These are phyloP conservation scores for Ageneiosus marmoratus DNA, from an alignment of 2,113 vertebrate genomes.

Conservation along the genomic window DNA sequence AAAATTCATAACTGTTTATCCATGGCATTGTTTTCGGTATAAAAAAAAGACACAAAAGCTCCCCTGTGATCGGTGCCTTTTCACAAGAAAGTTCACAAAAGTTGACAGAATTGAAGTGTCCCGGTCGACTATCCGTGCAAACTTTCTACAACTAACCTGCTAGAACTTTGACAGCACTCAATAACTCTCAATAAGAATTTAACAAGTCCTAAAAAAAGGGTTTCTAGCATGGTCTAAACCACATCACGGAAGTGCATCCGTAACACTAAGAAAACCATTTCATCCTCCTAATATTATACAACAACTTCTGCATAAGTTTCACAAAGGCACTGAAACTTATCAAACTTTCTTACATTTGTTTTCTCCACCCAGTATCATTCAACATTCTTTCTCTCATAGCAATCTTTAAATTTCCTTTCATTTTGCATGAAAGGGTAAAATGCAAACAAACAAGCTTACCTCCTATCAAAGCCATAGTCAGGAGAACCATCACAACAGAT, in stretches of 20 bases:
- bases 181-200: background rate
- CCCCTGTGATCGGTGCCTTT: background rate
- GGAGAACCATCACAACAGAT: constrained; percentile 74
- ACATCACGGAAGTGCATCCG: background rate
- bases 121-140: background rate
- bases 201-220: background rate
- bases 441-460: constrained; percentile 67
- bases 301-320: background rate
- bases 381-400: background rate
- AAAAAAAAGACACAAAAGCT: constrained; percentile 47
- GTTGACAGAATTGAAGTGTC: background rate
- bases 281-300: background rate
- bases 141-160: background rate
- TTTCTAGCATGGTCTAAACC: background rate
- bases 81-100: background rate
- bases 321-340: constrained; percentile 3
- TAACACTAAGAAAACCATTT: background rate
- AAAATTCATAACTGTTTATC: constrained; percentile 45
- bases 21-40: constrained; percentile 36
- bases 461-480: constrained; percentile 75
- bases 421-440: constrained; percentile 54
- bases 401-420: background rate
- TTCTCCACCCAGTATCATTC: background rate
- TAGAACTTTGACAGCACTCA: background rate
- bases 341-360: background rate